Evolutionary conservation across 2,797 vertebrate species (phyloP).

Genomic region (Varecia variegata): DNA sequence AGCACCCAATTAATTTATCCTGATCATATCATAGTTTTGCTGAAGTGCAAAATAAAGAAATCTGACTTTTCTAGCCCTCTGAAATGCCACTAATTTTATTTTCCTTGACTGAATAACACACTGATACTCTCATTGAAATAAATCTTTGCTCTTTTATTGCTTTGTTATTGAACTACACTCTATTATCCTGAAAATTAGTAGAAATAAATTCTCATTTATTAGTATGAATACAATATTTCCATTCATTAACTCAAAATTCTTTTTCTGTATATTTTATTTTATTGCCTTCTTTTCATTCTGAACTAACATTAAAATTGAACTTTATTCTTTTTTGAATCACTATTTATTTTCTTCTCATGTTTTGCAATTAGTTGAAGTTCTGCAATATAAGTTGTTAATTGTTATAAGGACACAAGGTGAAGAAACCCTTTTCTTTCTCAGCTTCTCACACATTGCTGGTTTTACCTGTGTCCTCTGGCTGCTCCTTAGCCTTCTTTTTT

Average conservation of each 20-base stretch:
- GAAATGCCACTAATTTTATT: not conserved
- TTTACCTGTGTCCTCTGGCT: not conserved
- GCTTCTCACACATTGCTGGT: not conserved
- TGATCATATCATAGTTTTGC: not conserved
- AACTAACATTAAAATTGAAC: not conserved
- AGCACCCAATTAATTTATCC: not conserved
- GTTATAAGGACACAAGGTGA: not conserved
- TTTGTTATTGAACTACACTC: not conserved
- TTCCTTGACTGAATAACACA: not conserved
- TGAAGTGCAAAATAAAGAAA: not conserved
- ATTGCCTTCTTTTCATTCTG: not conserved
- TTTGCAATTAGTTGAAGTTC: not conserved
- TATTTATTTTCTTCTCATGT: not conserved
- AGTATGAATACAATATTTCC: not conserved
- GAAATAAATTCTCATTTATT: not conserved
- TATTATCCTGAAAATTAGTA: not conserved
- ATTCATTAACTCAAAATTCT: not conserved
- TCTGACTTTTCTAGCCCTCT: not conserved
- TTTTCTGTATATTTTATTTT: not conserved
- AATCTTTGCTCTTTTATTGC: not conserved
- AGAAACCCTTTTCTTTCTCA: not conserved
- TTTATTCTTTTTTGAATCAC: not conserved
- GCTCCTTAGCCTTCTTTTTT: not conserved
- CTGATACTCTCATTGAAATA: not conserved
- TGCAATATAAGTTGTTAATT: not conserved